Evolutionary conservation across 2,888 invertebrate species (phyloP).

Genomic region (Pseudolycoriella hygida): DNA sequence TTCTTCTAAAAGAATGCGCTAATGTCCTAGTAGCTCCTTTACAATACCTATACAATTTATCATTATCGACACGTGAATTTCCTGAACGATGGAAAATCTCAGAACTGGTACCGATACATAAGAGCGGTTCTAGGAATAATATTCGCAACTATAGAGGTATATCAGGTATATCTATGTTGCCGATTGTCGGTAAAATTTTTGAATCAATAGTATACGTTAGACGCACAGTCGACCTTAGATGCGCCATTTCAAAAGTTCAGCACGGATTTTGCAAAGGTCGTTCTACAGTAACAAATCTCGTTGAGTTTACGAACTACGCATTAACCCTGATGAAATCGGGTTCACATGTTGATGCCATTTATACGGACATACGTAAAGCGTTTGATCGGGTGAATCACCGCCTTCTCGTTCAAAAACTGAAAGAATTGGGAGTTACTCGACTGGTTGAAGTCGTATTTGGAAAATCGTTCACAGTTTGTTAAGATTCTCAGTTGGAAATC

Average conservation of each 20-base stretch:
- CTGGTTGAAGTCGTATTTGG: not conserved
- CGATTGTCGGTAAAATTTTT: not conserved
- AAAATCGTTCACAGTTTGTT: not conserved
- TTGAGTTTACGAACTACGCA: not conserved
- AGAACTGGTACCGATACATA: not conserved
- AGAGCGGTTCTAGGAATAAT: not conserved
- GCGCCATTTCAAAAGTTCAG: conserved; percentile 10
- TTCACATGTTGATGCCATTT: not conserved
- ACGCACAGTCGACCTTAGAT: not conserved
- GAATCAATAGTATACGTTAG: not conserved
- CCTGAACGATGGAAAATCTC: not conserved
- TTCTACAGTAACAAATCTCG: not conserved
- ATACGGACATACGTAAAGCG: conserved; percentile 1
- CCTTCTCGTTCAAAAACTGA: not conserved
- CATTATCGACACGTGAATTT: not conserved
- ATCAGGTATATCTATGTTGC: not conserved
- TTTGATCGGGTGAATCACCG: not conserved
- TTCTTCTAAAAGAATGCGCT: conserved; percentile 1
- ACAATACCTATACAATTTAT: not conserved
- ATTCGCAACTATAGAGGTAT: not conserved
- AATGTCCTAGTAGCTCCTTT: not conserved
- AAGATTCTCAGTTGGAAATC: not conserved
- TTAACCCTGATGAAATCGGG: not conserved
- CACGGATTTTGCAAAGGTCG: not conserved
- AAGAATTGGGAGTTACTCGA: not conserved